phyloP scores from a whole-genome alignment of 2,797 vertebrate genomes.

The Bovichtus diacanthus region DNA sequence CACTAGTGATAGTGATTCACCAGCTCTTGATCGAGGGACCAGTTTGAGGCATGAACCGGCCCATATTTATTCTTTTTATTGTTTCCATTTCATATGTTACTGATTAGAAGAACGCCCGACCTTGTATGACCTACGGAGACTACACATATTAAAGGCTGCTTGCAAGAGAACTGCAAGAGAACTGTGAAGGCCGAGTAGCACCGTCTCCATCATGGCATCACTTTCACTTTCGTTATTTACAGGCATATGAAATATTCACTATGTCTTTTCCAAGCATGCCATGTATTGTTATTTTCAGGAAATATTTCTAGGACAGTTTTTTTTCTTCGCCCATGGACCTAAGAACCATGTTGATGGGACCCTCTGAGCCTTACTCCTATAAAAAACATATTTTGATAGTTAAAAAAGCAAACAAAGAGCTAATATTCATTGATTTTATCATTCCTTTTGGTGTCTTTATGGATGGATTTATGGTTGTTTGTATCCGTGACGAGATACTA shows the following conservation, averaged over 20 bases:
- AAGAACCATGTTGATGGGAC: background rate
- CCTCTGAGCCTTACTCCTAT: background rate
- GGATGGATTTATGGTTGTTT: background rate
- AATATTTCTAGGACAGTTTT: no score
- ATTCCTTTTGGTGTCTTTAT: background rate
- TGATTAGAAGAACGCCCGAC: background rate
- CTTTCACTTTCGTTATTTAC: background rate
- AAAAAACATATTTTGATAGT: background rate
- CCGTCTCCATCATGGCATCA: no score
- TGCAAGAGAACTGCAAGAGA: slow-evolving; percentile 16
- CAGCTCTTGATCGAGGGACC: background rate
- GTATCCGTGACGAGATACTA: no score
- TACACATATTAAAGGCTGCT: background rate
- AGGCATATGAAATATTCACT: background rate
- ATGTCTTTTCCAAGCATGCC: no score
- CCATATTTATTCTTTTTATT: background rate
- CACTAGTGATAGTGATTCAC: slow-evolving; percentile 9
- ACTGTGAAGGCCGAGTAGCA: slow-evolving; percentile 39
- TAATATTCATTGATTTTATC: background rate
- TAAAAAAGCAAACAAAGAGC: background rate
- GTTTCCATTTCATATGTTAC: background rate
- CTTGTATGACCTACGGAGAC: background rate
- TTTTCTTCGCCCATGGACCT: no score
- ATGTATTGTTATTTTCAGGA: background rate
- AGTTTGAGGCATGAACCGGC: background rate